These are phyloP conservation scores for Latrodectus elegans DNA, from an alignment of 2,888 invertebrate genomes.

Conservation along the genomic window DNA sequence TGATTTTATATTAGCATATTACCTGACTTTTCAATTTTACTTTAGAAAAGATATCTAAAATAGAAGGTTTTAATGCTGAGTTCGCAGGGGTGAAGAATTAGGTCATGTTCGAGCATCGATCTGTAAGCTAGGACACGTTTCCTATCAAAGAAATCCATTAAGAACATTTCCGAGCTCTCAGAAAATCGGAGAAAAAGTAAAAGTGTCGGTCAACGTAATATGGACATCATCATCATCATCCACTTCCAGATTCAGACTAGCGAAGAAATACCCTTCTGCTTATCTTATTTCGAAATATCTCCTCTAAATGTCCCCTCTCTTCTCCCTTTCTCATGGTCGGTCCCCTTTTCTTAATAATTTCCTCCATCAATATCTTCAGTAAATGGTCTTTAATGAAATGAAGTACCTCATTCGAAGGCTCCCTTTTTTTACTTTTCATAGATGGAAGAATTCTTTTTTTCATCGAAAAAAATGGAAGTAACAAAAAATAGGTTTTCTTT, in stretches of 20 bases:
- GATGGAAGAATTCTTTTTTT: neutral
- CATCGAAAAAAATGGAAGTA: neutral
- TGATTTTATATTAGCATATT: no score
- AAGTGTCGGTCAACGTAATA: constrained; percentile 50
- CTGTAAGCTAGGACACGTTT: constrained; percentile 40
- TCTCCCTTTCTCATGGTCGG: neutral
- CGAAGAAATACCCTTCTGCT: constrained; percentile 14
- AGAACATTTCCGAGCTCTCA: constrained; percentile 45
- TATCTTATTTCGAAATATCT: constrained; percentile 41
- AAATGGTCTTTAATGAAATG: constrained; percentile 40
- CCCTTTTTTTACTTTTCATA: constrained; percentile 11
- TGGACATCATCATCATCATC: constrained; percentile 53
- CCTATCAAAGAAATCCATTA: constrained; percentile 54
- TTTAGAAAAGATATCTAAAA: no score
- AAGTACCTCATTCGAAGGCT: neutral
- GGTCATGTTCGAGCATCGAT: constrained; percentile 49
- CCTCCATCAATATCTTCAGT: constrained; percentile 5
- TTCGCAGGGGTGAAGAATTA: constrained; percentile 37
- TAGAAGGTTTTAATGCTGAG: no score
- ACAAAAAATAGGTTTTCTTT: neutral
- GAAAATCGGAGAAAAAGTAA: constrained; percentile 31
- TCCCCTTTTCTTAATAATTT: constrained; percentile 24
- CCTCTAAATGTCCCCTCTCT: neutral
- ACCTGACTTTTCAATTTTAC: no score
- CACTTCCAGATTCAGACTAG: neutral